phyloP scores from a whole-genome alignment of 2,113 vertebrate species.

The Saguinus midas region DNA sequence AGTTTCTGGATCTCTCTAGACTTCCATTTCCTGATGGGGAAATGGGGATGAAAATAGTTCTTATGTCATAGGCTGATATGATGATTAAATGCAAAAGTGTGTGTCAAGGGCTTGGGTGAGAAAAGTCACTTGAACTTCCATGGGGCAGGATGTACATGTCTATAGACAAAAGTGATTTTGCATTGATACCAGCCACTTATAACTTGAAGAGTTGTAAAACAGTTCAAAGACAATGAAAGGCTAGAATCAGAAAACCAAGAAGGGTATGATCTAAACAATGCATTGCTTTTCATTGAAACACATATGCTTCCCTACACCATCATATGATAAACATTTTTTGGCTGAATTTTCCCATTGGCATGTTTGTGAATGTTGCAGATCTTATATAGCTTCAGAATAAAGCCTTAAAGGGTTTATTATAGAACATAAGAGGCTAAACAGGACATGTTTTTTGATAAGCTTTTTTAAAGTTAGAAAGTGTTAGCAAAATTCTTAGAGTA shows the following conservation, averaged over 20 bases:
- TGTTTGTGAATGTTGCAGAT: background rate
- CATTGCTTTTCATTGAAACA: background rate
- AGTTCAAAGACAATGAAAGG: background rate
- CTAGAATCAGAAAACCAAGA: background rate
- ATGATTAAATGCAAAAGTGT: background rate
- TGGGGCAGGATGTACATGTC: background rate
- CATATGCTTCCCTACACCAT: background rate
- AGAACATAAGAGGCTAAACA: background rate
- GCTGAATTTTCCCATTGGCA: background rate
- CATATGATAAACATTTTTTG: background rate
- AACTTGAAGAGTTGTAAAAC: background rate
- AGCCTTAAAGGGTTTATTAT: constrained; percentile 18
- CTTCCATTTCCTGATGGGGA: background rate
- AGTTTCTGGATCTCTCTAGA: background rate
- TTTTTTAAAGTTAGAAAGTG: constrained; percentile 28
- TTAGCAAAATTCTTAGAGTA: constrained; percentile 43
- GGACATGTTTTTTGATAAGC: background rate
- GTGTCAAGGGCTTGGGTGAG: background rate
- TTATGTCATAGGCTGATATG: background rate
- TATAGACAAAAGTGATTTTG: background rate
- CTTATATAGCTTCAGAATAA: background rate
- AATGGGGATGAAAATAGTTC: background rate
- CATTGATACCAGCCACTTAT: background rate
- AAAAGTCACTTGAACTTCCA: background rate
- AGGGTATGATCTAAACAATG: background rate